Conservation (phyloP, 53 echinoderm and acorn worm genomes). For the Zoroaster sp. region DNA sequence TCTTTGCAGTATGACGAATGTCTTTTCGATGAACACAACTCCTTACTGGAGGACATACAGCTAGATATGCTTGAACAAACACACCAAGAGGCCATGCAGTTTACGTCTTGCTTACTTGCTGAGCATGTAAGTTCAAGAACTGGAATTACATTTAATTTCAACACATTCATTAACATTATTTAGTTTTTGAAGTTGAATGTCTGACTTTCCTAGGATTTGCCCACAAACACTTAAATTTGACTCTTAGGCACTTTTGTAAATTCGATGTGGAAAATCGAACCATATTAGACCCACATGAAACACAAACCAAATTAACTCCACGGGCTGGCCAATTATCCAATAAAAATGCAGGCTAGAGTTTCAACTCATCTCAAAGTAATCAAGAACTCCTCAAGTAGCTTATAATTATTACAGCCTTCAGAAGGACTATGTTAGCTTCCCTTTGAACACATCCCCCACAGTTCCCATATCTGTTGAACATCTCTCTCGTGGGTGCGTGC, state of each 20-base stretch:
- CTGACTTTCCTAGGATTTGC: too few species aligned
- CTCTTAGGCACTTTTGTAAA: background rate
- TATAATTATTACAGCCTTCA: slow-evolving; percentile 21
- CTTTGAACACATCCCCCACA: background rate
- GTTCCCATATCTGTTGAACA: slow-evolving; percentile 2
- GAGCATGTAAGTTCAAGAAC: slow-evolving; percentile 67
- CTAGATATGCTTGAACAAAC: slow-evolving; percentile 97
- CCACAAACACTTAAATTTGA: background rate
- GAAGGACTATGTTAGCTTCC: background rate
- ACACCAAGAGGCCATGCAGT: slow-evolving; percentile 99
- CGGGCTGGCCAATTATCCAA: slow-evolving; percentile 36
- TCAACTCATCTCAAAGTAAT: slow-evolving; percentile 16
- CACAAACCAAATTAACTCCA: background rate
- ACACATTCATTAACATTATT: too few species aligned
- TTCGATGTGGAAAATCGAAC: background rate
- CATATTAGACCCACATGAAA: background rate
- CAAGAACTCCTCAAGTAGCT: slow-evolving; percentile 16
- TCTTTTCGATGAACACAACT: slow-evolving; percentile 82
- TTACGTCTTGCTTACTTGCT: slow-evolving; percentile 86
- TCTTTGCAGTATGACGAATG: slow-evolving; percentile 90
- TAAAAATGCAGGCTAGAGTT: slow-evolving; percentile 39
- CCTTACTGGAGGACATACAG: slow-evolving; percentile 91
- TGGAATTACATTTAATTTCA: too few species aligned
- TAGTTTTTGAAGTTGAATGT: too few species aligned
- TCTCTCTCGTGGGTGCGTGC: background rate